Evolutionary conservation across 2,888 invertebrate species (phyloP).

Genomic region (Pachymerium ferrugineum): DNA sequence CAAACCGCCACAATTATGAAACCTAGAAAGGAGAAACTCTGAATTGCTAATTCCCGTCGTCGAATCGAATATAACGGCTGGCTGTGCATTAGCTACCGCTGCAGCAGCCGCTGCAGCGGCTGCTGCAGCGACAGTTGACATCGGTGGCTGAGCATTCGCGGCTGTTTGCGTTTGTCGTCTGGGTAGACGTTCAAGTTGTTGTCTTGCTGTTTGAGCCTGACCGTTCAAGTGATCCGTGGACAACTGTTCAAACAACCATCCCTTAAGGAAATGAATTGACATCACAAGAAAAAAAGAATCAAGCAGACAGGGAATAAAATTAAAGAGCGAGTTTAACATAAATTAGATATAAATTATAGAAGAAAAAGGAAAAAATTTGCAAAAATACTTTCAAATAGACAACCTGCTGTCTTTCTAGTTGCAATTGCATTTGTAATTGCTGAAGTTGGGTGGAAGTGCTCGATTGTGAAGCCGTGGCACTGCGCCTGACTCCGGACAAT

Average conservation of each 20-base stretch:
- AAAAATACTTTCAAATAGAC: neutral
- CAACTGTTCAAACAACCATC: constrained; percentile 28
- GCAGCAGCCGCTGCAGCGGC: constrained; percentile 44
- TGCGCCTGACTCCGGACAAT: constrained; percentile 82
- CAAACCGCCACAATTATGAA: too few relatives aligned
- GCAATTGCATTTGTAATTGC: constrained; percentile 91
- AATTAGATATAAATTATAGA: neutral
- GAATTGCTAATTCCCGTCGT: constrained; percentile 47
- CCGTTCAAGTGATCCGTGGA: constrained; percentile 30
- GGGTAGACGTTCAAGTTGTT: constrained; percentile 82
- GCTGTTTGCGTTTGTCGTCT: constrained; percentile 65
- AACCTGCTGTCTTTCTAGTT: constrained; percentile 82
- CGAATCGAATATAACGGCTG: constrained; percentile 21
- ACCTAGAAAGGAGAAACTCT: constrained; percentile 52
- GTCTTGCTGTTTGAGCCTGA: constrained; percentile 64
- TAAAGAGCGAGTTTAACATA: neutral
- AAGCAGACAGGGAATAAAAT: constrained; percentile 21
- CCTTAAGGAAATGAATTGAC: neutral
- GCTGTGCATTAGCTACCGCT: constrained; percentile 48
- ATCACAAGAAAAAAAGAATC: constrained; percentile 27
- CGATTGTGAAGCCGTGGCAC: constrained; percentile 48
- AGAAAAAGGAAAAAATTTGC: constrained; percentile 36
- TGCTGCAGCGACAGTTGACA: constrained; percentile 50
- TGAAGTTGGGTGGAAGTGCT: constrained; percentile 74
- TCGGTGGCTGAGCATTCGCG: constrained; percentile 25